Evolutionary conservation across 2,113 vertebrate genomes (phyloP).

Genomic region (Ctenomys sociabilis): DNA sequence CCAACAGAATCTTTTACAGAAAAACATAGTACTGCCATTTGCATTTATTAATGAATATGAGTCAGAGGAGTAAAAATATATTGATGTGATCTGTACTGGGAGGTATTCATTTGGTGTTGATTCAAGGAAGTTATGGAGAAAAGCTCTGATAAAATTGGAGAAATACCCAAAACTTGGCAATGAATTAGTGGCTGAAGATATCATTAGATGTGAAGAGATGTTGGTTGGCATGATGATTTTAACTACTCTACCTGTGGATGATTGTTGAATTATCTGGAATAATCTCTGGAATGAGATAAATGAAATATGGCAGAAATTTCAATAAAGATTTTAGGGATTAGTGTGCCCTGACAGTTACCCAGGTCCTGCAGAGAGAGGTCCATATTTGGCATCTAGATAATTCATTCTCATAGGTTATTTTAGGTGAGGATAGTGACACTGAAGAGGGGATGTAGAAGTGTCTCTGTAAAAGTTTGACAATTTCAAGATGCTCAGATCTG

Average conservation of each 20-base stretch:
- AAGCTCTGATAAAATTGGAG: slow-evolving; percentile 13
- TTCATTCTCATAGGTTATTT: slow-evolving; percentile 29
- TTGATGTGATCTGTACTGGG: not conserved
- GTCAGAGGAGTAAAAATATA: not conserved
- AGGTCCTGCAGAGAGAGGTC: slow-evolving; percentile 31
- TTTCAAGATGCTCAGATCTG: not conserved
- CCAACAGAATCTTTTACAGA: not conserved
- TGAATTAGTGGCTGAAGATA: not conserved
- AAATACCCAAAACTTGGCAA: not conserved
- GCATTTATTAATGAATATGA: slow-evolving; percentile 37
- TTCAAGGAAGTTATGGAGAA: not conserved
- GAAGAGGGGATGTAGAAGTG: slow-evolving; percentile 35
- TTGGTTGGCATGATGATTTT: slow-evolving; percentile 38
- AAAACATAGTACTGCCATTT: not conserved
- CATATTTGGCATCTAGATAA: not conserved
- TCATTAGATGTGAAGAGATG: not conserved
- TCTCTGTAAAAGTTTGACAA: not conserved
- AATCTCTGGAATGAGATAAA: slow-evolving; percentile 18
- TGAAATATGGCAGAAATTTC: slow-evolving; percentile 38
- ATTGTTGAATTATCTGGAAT: slow-evolving; percentile 9
- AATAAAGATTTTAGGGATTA: not conserved
- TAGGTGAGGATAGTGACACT: slow-evolving; percentile 7
- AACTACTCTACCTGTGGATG: slow-evolving; percentile 42
- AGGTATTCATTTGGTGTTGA: not conserved
- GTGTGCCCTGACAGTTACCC: slow-evolving; percentile 35